Evolutionary conservation across 2,888 invertebrate species (phyloP), one percentile per base, ranked within the genome.

Genomic region (Agonum fuliginosum): DNA sequence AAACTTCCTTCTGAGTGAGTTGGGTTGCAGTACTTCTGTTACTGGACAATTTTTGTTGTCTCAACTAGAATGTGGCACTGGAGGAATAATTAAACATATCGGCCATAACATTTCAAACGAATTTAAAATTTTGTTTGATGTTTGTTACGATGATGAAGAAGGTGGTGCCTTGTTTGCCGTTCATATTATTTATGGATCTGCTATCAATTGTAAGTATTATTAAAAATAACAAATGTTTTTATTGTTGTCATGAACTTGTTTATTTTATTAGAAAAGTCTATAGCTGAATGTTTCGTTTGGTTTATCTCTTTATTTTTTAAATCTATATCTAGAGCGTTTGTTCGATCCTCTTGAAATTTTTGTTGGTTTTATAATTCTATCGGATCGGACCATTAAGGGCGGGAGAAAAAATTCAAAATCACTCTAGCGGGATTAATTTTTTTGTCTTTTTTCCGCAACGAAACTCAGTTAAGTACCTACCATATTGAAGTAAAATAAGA

Each of bases 191-290:
- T 83, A 86, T 81, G 88, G 88, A 51, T 81, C 82, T 17, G 83
- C 85, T 19, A 84, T 87, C 12, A 81, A 83, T 69, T 82, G 87
- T 88, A 82, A 85, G 84, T 83, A 46, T n/a, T n/a, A n/a, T n/a
- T n/a, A n/a, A n/a, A n/a, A n/a, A n/a, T n/a, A n/a, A n/a, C n/a
- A n/a, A n/a, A n/a, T n/a, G n/a, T n/a, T n/a, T n/a, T n/a, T n/a
- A n/a, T n/a, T n/a, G n/a, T n/a, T n/a, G n/a, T n/a, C n/a, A n/a
- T n/a, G n/a, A n/a, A n/a, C 10, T 17, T n/a, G n/a, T n/a, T n/a
- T n/a, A n/a, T n/a, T n/a, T n/a, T n/a, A n/a, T n/a, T 24, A 22
- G 22, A 27, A 72, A 22, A 71, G 46, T 27, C 2, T 8, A 1
- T 5, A 65, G 5, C 6, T 2, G 6, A 6, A 54, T 3, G 19